phyloP scores from a whole-genome alignment of 2,797 vertebrate genomes.

The Glossophaga mutica region DNA sequence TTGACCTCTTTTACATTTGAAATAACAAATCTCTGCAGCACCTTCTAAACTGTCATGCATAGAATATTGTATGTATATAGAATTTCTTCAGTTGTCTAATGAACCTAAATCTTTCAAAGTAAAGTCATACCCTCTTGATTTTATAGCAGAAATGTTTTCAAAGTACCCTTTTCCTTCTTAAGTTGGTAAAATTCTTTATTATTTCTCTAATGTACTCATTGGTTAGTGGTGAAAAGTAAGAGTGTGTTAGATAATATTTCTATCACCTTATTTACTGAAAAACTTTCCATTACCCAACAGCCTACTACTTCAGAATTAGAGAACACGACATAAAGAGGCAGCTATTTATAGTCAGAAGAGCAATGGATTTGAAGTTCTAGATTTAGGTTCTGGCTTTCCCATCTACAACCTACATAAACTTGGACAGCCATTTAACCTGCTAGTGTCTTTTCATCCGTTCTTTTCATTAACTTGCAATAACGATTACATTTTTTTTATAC shows the following conservation, averaged over 20 bases:
- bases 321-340: neutral
- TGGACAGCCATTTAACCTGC: neutral
- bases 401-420: neutral
- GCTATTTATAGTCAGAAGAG: neutral
- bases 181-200: neutral
- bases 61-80: neutral
- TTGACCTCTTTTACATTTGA: neutral
- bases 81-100: neutral
- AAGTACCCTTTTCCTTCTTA: neutral
- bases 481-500: neutral
- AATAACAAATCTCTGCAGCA: neutral
- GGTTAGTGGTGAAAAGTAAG: neutral
- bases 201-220: neutral
- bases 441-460: neutral
- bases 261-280: neutral
- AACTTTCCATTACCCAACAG: neutral
- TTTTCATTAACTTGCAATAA: neutral
- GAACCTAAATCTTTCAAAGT: neutral
- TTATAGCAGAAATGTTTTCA: conserved; percentile 15
- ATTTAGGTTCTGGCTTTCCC: neutral
- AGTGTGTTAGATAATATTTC: neutral
- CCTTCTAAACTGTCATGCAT: neutral
- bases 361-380: neutral
- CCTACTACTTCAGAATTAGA: neutral
- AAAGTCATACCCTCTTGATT: neutral